phyloP scores from a whole-genome alignment of 2,113 vertebrate genomes.

The Agapornis roseicollis region DNA sequence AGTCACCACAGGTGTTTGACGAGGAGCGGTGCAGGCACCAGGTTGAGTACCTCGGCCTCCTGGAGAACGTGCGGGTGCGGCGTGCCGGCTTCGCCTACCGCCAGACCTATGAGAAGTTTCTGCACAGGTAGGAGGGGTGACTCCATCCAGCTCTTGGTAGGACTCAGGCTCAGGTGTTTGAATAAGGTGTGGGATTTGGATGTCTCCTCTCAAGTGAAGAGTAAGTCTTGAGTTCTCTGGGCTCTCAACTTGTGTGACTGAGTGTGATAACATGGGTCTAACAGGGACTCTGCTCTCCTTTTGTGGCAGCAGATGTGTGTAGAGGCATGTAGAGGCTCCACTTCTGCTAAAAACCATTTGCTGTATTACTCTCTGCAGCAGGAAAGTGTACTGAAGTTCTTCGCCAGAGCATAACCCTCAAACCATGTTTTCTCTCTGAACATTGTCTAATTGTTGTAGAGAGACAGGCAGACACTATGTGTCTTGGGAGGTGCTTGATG shows the following conservation, averaged over 20 bases:
- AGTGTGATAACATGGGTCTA: neutral
- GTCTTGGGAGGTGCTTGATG: neutral
- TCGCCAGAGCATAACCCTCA: neutral
- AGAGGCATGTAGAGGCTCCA: neutral
- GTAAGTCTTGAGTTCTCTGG: neutral
- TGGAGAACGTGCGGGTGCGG: slow-evolving; percentile 94
- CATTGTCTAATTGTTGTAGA: neutral
- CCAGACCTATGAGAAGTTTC: slow-evolving; percentile 91
- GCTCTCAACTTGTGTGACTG: neutral
- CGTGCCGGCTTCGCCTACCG: slow-evolving; percentile 96
- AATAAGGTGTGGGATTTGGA: neutral
- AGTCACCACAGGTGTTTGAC: slow-evolving; percentile 92
- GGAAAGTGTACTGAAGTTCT: neutral
- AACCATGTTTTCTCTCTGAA: neutral
- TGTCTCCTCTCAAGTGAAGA: neutral
- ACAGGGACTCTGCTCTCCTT: neutral
- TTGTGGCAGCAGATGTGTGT: neutral
- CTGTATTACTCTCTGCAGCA: neutral
- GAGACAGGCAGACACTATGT: neutral
- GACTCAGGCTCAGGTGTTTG: accelerated
- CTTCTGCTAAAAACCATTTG: neutral
- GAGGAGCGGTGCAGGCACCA: slow-evolving; percentile 92
- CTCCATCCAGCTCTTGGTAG: too few species aligned
- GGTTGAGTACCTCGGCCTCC: slow-evolving; percentile 93
- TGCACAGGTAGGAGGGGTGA: slow-evolving; percentile 84